Evolutionary conservation across 2,797 vertebrate genomes (phyloP).

Genomic region (Lagocephalus sceleratus): DNA sequence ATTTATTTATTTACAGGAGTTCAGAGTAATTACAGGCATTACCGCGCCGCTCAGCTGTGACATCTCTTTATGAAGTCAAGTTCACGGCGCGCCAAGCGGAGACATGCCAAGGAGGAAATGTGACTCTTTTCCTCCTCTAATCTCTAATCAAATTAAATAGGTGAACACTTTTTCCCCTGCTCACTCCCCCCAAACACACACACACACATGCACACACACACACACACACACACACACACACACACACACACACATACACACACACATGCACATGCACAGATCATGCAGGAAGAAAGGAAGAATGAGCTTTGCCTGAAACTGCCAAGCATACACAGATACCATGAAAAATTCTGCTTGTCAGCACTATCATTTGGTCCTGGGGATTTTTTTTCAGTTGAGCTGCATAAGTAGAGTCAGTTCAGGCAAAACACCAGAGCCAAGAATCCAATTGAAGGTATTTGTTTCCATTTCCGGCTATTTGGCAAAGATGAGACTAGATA

Average conservation of each 20-base stretch:
- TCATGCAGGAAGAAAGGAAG: slow-evolving; percentile 1
- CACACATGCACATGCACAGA: too few species aligned
- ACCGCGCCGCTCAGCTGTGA: slow-evolving; percentile 69
- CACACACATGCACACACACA: neutral
- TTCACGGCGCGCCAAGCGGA: slow-evolving; percentile 71
- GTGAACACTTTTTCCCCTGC: slow-evolving; percentile 52
- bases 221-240: too few species aligned
- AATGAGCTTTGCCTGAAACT: slow-evolving; percentile 57
- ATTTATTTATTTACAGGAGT: slow-evolving; percentile 81
- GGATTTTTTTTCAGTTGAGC: slow-evolving; percentile 58
- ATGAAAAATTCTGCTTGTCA: slow-evolving; percentile 58
- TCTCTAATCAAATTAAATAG: slow-evolving; percentile 81
- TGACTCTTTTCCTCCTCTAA: slow-evolving; percentile 70
- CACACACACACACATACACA: too few species aligned
- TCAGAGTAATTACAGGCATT: slow-evolving; percentile 83
- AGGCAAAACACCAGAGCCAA: slow-evolving; percentile 56
- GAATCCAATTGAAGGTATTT: slow-evolving; percentile 69
- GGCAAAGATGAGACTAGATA: slow-evolving; percentile 72
- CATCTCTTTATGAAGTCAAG: slow-evolving; percentile 79
- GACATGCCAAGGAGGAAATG: slow-evolving; percentile 68
- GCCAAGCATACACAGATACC: slow-evolving; percentile 54
- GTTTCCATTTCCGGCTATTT: slow-evolving; percentile 76
- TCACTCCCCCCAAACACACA: slow-evolving; percentile 6
- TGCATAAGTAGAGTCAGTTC: slow-evolving; percentile 35
- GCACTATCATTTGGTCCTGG: slow-evolving; percentile 48